Conservation (phyloP, 2,113 vertebrate genomes). For the Caloenas nicobarica region DNA sequence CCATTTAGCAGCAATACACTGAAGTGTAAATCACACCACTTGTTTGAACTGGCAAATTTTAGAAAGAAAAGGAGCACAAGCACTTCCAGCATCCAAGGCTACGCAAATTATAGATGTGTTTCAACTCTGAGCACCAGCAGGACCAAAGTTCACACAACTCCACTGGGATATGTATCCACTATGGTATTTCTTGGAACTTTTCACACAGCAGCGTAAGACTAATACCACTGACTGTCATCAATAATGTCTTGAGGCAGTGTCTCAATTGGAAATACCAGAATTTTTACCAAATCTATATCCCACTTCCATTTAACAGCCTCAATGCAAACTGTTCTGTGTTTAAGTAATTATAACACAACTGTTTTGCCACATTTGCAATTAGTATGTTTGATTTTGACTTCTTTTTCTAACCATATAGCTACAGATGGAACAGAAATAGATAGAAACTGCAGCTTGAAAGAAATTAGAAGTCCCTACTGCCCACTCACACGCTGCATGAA, state of each 20-base stretch:
- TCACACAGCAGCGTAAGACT: background rate
- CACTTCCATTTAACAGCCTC: background rate
- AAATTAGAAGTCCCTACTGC: background rate
- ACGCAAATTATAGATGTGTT: rapidly evolving
- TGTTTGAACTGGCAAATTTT: background rate
- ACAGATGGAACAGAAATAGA: background rate
- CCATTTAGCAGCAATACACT: background rate
- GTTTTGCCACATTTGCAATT: background rate
- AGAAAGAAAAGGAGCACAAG: background rate
- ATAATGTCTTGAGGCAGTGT: background rate
- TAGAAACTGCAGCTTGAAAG: background rate
- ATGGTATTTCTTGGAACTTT: rapidly evolving
- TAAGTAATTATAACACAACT: background rate
- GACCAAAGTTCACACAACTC: background rate
- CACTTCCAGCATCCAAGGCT: rapidly evolving
- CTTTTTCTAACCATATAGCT: background rate
- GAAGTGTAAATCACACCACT: background rate
- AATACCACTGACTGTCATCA: background rate
- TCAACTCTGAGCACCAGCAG: background rate
- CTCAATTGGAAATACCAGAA: background rate
- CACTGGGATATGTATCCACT: rapidly evolving
- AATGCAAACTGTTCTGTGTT: background rate
- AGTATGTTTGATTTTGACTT: background rate
- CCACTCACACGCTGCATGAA: background rate
- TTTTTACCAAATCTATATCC: background rate